Evolutionary conservation across 2,797 vertebrate species (phyloP).

Genomic region (Meriones psammophilus): DNA sequence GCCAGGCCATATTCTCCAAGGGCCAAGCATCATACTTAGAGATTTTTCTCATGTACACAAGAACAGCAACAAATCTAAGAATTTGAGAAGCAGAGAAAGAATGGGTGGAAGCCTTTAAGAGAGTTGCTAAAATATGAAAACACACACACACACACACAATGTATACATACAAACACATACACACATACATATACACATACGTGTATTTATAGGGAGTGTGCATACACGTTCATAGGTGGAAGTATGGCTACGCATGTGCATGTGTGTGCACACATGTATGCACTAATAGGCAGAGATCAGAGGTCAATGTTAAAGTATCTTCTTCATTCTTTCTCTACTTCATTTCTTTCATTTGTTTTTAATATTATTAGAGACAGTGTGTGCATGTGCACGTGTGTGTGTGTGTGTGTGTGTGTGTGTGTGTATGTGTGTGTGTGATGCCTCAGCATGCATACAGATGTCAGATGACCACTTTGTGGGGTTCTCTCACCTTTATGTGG

Average conservation of each 20-base stretch:
- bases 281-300: not conserved
- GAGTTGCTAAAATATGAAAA: conserved; percentile 19
- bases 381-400: no score
- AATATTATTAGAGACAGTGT: no score
- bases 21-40: conserved; percentile 76
- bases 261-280: not conserved
- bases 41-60: conserved; percentile 70
- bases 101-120: conserved; percentile 1
- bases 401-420: no score
- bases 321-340: not conserved
- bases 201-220: not conserved
- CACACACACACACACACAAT: not conserved
- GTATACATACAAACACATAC: not conserved
- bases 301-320: not conserved
- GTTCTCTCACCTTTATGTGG: not conserved
- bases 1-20: conserved; percentile 65
- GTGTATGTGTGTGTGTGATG: no score
- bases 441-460: not conserved
- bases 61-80: conserved; percentile 62
- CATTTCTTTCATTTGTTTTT: not conserved
- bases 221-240: not conserved
- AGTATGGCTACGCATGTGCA: not conserved
- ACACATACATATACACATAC: no score
- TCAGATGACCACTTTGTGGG: not conserved
- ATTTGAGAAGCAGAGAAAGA: conserved; percentile 43